Base-by-base conservation (phyloP, 1,140 invertebrate species). In the Achroia grisella region DNA sequence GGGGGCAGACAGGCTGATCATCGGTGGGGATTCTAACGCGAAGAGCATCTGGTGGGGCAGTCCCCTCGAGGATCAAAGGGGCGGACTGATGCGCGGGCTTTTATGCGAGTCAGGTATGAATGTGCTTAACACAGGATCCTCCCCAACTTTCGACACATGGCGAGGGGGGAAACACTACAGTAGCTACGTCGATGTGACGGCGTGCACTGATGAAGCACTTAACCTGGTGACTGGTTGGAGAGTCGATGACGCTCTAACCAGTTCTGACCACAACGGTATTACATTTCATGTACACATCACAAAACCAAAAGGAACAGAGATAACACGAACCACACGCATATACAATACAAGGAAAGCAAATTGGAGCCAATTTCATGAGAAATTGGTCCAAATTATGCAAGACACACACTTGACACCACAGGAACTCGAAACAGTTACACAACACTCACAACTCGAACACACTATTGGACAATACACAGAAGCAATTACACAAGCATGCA, bases 71-170 rank as follows among this genome's bases (percentile, higher is more conserved):
- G 54, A 59, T 27, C 2, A 14, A 1, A 40, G 53, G 12, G 57
- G 56, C 1, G 23, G 48, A 8, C 31, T 10, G 8, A 1, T 58
- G 10, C n/a, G 8, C 0, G 40, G 15, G 1, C 9, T 32, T 6
- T 15, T 61, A 1, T 35, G 50, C 8, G 50, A 56, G n/a, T 3
- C 44, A 30, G 52, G 30, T 2, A 12, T 56, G 3, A 30, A 56
- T 8, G 12, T 58, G 3, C 23, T 65, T 0, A 61, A 65, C 17
- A 8, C 37, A 10, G 58, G 58, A 8, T 14, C 10, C 8, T 44
- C 8, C 0, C 62, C 62, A 0, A 66, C 52, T 0, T 65, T 54
- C 32, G 39, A 56, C 12, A 52, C 50, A 1, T 15, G 51, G 9
- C 50, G 57, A 30, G 54, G n/a, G n/a, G n/a, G n/a, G n/a, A n/a